phyloP scores from a whole-genome alignment of 2,797 vertebrate genomes.

The Characodon lateralis region DNA sequence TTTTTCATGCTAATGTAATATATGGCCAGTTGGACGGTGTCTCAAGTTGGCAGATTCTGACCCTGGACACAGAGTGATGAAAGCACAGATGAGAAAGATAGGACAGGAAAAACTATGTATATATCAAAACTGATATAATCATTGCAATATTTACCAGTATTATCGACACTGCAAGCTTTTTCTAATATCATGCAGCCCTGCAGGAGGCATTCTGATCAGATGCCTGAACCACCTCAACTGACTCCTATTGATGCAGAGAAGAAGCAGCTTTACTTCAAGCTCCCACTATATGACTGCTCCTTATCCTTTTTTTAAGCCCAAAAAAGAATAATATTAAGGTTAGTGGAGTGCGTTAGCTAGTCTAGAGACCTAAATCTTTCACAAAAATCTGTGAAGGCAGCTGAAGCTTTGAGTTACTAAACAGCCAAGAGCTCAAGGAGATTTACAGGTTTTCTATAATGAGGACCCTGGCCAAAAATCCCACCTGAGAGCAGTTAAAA shows the following conservation, averaged over 20 bases:
- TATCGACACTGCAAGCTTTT: not conserved
- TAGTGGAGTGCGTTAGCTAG: not conserved
- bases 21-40: not conserved
- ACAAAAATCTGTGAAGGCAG: not conserved
- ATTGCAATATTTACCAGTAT: not conserved
- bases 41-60: too few relatives aligned
- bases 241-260: not conserved
- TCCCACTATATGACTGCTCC: not conserved
- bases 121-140: not conserved
- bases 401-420: not conserved
- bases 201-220: too few relatives aligned
- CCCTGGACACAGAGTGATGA: too few relatives aligned
- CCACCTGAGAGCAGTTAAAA: not conserved
- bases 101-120: not conserved
- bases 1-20: not conserved
- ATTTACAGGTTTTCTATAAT: not conserved
- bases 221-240: not conserved
- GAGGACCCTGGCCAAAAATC: too few relatives aligned
- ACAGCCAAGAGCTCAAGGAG: not conserved
- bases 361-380: not conserved
- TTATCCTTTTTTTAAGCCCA: not conserved
- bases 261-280: not conserved
- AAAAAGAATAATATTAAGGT: not conserved
- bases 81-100: too few relatives aligned
- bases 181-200: not conserved